These are phyloP conservation scores for Synergus gifuensis DNA, from an alignment of 2,888 invertebrate species.

Conservation along the genomic window DNA sequence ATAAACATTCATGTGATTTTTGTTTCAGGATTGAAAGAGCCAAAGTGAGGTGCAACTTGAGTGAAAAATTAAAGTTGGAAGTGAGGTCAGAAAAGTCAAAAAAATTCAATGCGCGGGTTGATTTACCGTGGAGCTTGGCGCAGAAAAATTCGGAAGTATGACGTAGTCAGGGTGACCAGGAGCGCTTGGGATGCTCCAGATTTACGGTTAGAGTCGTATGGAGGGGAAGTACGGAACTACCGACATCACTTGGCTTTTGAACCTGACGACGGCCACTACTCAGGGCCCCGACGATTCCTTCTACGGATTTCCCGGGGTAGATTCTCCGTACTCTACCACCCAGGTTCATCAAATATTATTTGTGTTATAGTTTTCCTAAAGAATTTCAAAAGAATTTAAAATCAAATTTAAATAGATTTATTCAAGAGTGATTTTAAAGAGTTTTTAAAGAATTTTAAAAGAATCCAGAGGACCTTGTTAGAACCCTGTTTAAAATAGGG, in stretches of 20 bases:
- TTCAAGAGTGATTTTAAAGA: too few species aligned
- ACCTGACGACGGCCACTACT: constrained; percentile 70
- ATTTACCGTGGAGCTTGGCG: constrained; percentile 51
- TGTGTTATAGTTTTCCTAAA: not conserved
- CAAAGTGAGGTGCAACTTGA: not conserved
- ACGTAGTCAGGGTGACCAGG: constrained; percentile 61
- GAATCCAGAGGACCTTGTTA: too few species aligned
- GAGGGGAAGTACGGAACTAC: constrained; percentile 74
- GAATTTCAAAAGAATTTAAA: constrained; percentile 14
- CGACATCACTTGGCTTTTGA: constrained; percentile 75
- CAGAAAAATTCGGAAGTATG: constrained; percentile 58
- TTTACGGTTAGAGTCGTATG: constrained; percentile 76
- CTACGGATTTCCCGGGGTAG: constrained; percentile 73
- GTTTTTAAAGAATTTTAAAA: constrained; percentile 29
- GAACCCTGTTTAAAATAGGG: too few species aligned
- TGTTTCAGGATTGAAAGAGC: constrained; percentile 14
- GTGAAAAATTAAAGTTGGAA: constrained; percentile 4
- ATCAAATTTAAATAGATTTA: too few species aligned
- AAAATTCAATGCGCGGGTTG: constrained; percentile 56
- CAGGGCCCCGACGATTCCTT: constrained; percentile 68
- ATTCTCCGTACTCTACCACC: constrained; percentile 76
- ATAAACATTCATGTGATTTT: not conserved
- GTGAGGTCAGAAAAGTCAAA: not conserved
- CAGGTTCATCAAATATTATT: constrained; percentile 66
- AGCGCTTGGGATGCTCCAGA: constrained; percentile 75